Base-by-base conservation (phyloP, 2,888 invertebrate genomes). In the Napeogenes inachia region DNA sequence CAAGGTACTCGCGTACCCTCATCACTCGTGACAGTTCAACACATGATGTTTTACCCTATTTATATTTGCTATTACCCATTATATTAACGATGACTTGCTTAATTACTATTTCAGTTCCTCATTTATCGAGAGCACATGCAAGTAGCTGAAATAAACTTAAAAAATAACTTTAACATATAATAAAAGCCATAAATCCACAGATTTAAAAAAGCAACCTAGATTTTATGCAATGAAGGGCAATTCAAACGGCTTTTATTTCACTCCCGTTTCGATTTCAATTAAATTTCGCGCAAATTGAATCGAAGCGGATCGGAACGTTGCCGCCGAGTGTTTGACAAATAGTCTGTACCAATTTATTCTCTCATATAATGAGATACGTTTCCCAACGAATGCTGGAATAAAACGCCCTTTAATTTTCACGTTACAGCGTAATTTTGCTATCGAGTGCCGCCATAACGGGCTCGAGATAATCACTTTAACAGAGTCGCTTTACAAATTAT, bases 241-340 rank as follows among this genome's bases (percentile, higher is more conserved):
- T 68, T 70, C 75, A 75, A 81, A 76, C 81, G 78, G 81, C 77
- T 83, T 85, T 82, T 81, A 78, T 81, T 82, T 79, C 79, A 76
- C 76, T 75, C 75, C 78, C 79, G 78, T 80, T 84, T 81, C 85
- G 77, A 82, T 85, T 82, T 84, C 87, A 87, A 87, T 89, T 88
- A 87, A 89, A 87, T 85, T 87, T 82, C 79, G 84, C 76, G 73
- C 77, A 81, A 87, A 89, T 88, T 81, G 87, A 87, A 85, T 87
- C 79, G 79, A 77, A 78, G 71, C 75, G 81, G 79, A 81, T 83
- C 81, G 79, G 76, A 74, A 70, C 79, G 79, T 75, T 76, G 75
- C 77, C 77, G 77, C 82, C 80, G 81, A 89, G 89, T 87, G 88
- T 82, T 89, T 82, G 79, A 82, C 89, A 89, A 89, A 89, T 84